phyloP scores from a whole-genome alignment of 2,113 vertebrate genomes.

The Naja naja region DNA sequence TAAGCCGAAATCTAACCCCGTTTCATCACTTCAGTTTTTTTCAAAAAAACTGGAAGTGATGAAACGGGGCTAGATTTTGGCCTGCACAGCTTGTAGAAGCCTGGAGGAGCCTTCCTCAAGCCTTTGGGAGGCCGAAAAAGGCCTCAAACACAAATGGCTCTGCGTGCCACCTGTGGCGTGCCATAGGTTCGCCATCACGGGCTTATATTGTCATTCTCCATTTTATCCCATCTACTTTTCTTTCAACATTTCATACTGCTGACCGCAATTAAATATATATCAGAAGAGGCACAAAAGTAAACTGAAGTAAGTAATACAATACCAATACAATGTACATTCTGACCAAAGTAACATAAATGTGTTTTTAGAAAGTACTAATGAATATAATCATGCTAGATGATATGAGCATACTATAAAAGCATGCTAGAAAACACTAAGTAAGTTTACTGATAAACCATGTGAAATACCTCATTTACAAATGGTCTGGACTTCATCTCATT shows the following conservation, averaged over 20 bases:
- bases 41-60: no score
- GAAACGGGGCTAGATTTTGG: no score
- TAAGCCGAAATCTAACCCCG: no score
- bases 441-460: not conserved
- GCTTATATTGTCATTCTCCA: not conserved
- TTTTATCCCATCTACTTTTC: not conserved
- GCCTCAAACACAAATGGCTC: no score
- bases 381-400: not conserved
- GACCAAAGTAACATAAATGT: not conserved
- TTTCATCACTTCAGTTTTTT: no score
- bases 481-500: conserved; percentile 26
- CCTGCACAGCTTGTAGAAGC: no score
- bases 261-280: not conserved
- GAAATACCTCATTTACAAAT: not conserved
- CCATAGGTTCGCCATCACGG: no score
- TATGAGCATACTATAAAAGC: no score
- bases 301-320: not conserved
- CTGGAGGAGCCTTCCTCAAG: no score
- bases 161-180: no score
- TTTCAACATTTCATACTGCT: not conserved
- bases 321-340: not conserved
- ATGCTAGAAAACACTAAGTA: not conserved
- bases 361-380: not conserved
- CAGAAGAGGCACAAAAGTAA: not conserved
- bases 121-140: no score